These are phyloP conservation scores for Plectus sambesii DNA, from an alignment of 1,140 invertebrate species.

Conservation along the genomic window DNA sequence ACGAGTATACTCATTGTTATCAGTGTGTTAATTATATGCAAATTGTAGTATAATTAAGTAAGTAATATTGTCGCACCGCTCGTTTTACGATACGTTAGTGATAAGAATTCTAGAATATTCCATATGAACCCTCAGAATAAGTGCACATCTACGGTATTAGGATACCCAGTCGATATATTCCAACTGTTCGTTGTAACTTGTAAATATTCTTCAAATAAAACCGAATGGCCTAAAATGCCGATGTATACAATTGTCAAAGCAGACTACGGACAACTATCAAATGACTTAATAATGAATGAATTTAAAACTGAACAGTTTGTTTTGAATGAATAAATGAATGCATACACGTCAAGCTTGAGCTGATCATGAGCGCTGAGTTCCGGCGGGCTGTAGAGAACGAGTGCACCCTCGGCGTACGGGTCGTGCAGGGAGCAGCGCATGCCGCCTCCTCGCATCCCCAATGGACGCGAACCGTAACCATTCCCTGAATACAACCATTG, in stretches of 20 bases:
- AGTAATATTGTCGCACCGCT: neutral
- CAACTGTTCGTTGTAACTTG: too few relatives aligned
- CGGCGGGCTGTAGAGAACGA: constrained; percentile 77
- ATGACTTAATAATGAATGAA: neutral
- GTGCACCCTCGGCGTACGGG: constrained; percentile 78
- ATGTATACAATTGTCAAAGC: neutral
- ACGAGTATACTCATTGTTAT: too few relatives aligned
- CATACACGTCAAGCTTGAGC: constrained; percentile 61
- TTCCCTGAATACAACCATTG: too few relatives aligned
- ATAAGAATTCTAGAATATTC: neutral
- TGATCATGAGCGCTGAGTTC: constrained; percentile 68
- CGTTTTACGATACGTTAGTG: too few relatives aligned
- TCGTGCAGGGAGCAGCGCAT: constrained; percentile 71
- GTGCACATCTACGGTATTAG: too few relatives aligned
- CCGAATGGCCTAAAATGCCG: too few relatives aligned
- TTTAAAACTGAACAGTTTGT: neutral
- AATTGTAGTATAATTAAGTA: too few relatives aligned
- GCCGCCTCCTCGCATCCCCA: constrained; percentile 62
- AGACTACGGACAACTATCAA: neutral
- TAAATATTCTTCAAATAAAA: too few relatives aligned
- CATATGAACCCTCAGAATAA: neutral
- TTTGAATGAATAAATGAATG: constrained; percentile 13
- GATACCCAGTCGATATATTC: too few relatives aligned
- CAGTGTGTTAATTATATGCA: too few relatives aligned
- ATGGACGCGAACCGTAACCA: constrained; percentile 48